These are phyloP conservation scores for Plotosus lineatus DNA, from an alignment of 2,113 vertebrate species.

Conservation along the genomic window DNA sequence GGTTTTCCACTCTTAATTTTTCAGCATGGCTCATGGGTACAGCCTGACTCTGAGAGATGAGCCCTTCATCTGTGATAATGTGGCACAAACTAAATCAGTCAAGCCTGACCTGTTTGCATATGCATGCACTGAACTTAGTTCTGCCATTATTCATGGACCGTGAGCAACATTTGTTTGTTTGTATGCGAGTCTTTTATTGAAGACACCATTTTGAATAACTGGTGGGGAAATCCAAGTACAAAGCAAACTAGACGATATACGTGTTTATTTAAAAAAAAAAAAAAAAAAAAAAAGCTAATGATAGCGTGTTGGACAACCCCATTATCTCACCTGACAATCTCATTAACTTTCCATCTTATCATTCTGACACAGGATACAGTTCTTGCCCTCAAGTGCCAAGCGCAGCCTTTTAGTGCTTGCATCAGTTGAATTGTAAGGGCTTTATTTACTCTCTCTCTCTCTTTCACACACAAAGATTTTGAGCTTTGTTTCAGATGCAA, in stretches of 20 bases:
- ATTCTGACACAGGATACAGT: slow-evolving; percentile 28
- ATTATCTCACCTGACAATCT: slow-evolving; percentile 36
- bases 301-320: slow-evolving; percentile 21
- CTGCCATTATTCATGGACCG: slow-evolving; percentile 28
- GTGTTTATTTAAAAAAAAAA: too few relatives aligned
- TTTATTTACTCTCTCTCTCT: too few relatives aligned
- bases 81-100: slow-evolving; percentile 34
- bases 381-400: not conserved
- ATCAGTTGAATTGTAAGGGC: not conserved
- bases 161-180: slow-evolving; percentile 29
- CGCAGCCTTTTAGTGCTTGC: not conserved
- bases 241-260: not conserved
- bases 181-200: slow-evolving; percentile 1
- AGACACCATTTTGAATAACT: not conserved
- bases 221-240: not conserved
- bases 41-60: slow-evolving; percentile 35
- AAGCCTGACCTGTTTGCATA: slow-evolving; percentile 28
- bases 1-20: slow-evolving; percentile 70
- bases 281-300: slow-evolving; percentile 7
- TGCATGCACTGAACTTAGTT: slow-evolving; percentile 17
- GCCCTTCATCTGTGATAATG: slow-evolving; percentile 51
- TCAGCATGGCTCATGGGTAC: slow-evolving; percentile 55
- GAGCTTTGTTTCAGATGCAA: not conserved
- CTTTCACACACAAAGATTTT: not conserved
- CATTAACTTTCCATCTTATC: slow-evolving; percentile 17